Evolutionary conservation across 1,140 invertebrate species (phyloP).

Genomic region (Thalassaphorura encarpata): DNA sequence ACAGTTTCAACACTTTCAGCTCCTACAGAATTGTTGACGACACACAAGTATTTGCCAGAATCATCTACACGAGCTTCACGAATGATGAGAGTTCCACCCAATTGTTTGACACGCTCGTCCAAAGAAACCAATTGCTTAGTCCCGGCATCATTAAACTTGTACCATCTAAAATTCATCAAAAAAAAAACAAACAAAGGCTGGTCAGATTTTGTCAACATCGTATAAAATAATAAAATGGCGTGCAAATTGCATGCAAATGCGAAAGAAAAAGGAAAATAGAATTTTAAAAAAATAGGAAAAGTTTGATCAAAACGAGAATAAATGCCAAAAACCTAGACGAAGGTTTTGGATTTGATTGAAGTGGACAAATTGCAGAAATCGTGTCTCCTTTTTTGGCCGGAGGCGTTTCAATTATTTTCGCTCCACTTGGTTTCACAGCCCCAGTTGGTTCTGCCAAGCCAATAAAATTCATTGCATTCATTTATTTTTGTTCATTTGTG

Average conservation of each 20-base stretch:
- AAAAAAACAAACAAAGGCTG: neutral
- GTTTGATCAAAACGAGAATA: conserved; percentile 13
- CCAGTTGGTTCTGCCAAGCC: conserved; percentile 47
- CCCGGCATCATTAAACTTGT: conserved; percentile 80
- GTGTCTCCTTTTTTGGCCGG: conserved; percentile 34
- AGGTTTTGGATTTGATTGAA: conserved; percentile 36
- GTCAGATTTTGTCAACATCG: neutral
- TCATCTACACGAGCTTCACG: conserved; percentile 80
- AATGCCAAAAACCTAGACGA: conserved; percentile 38
- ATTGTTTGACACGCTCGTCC: conserved; percentile 78
- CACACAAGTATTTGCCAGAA: conserved; percentile 83
- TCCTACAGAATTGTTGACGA: conserved; percentile 87
- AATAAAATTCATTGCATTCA: no score
- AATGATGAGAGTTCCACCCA: conserved; percentile 88
- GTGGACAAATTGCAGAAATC: conserved; percentile 38
- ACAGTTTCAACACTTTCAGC: conserved; percentile 86
- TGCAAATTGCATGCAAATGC: no score
- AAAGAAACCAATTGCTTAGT: conserved; percentile 70
- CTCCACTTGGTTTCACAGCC: conserved; percentile 39
- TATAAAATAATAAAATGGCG: neutral
- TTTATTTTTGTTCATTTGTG: no score
- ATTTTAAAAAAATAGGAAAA: conserved; percentile 6
- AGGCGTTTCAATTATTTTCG: conserved; percentile 40
- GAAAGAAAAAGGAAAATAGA: conserved; percentile 2
- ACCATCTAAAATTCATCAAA: conserved; percentile 64